phyloP scores from a whole-genome alignment of 2,888 invertebrate genomes.

The Geotrupes spiniger region DNA sequence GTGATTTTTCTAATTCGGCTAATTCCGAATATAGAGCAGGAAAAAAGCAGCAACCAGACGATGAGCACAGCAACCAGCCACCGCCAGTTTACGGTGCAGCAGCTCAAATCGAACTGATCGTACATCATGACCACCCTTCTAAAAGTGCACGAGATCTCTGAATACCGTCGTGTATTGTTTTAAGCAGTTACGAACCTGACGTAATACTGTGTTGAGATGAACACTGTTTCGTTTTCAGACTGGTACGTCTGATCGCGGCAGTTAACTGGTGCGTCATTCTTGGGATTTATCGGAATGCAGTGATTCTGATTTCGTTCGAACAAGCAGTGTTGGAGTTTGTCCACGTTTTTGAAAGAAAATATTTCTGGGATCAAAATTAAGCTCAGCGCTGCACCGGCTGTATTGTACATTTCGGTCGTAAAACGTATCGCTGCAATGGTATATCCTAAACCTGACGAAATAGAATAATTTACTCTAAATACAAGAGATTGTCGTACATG shows the following conservation, averaged over 20 bases:
- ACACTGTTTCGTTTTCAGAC: slow-evolving; percentile 3
- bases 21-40: slow-evolving; percentile 8
- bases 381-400: background rate
- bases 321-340: background rate
- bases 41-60: slow-evolving; percentile 12
- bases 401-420: slow-evolving; percentile 7
- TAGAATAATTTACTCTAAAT: too few relatives aligned
- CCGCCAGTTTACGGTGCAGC: slow-evolving; percentile 7
- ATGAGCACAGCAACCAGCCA: slow-evolving; percentile 8
- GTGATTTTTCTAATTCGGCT: slow-evolving; percentile 9
- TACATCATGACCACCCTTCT: slow-evolving; percentile 10
- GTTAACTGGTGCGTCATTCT: background rate
- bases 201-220: slow-evolving; percentile 10
- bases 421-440: slow-evolving; percentile 8
- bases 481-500: background rate
- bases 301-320: background rate
- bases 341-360: background rate
- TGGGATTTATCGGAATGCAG: slow-evolving; percentile 11
- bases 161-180: background rate
- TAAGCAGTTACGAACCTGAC: slow-evolving; percentile 2
- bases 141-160: background rate
- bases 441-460: slow-evolving; percentile 21
- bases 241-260: slow-evolving; percentile 1
- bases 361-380: slow-evolving; percentile 6
- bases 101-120: slow-evolving; percentile 1